These are phyloP conservation scores for Myotis findleyi DNA, from an alignment of 2,797 vertebrate genomes.

Conservation along the genomic window DNA sequence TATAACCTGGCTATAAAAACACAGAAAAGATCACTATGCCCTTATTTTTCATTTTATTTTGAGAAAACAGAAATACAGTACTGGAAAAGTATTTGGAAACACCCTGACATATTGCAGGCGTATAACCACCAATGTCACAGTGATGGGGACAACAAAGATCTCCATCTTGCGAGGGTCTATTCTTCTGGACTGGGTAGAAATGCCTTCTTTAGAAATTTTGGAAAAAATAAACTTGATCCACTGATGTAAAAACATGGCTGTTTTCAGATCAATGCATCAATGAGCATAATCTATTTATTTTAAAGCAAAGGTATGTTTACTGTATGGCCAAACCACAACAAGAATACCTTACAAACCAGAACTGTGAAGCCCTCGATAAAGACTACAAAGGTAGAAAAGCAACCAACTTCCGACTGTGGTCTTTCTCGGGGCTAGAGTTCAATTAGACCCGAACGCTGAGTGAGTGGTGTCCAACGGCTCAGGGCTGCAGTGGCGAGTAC, in stretches of 20 bases:
- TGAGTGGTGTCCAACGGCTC: neutral
- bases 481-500: neutral
- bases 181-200: neutral
- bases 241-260: neutral
- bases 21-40: neutral
- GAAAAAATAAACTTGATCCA: neutral
- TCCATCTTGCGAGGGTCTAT: neutral
- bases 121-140: neutral
- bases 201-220: neutral
- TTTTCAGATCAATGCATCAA: neutral
- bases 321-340: neutral
- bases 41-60: conserved; percentile 20
- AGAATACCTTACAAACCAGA: neutral
- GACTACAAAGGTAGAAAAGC: neutral
- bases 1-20: neutral
- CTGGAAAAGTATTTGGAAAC: neutral
- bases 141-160: neutral
- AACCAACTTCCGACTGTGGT: neutral
- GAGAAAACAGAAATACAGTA: conserved; percentile 19
- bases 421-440: neutral
- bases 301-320: neutral
- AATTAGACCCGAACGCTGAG: neutral
- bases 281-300: neutral
- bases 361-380: neutral
- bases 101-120: neutral